Evolutionary conservation across 2,113 vertebrate species (phyloP).

Genomic region (Aegotheles bennettii): DNA sequence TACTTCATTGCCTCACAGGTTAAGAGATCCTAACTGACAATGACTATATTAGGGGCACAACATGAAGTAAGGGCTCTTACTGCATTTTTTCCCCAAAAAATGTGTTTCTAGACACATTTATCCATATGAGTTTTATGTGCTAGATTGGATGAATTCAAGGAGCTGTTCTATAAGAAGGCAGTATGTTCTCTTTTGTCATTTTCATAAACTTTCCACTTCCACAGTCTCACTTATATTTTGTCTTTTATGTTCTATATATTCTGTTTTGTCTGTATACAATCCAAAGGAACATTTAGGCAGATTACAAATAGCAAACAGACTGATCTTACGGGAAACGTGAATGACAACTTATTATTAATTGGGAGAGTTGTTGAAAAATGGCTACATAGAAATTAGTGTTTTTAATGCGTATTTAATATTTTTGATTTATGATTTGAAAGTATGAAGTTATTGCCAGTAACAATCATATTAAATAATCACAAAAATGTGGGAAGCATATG

Average conservation of each 20-base stretch:
- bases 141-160: neutral
- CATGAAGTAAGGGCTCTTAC: neutral
- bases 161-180: neutral
- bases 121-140: neutral
- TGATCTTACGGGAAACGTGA: neutral
- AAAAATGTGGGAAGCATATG: neutral
- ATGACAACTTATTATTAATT: neutral
- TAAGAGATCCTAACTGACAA: neutral
- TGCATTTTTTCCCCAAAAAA: neutral
- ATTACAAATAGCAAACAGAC: neutral
- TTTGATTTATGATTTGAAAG: neutral
- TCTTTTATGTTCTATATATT: neutral
- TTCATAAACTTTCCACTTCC: neutral
- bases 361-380: neutral
- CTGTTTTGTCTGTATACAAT: neutral
- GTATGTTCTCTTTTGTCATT: neutral
- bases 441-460: neutral
- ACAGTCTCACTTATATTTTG: neutral
- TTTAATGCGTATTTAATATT: neutral
- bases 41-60: neutral
- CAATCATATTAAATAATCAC: neutral
- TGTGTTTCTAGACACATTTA: neutral
- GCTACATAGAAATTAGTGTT: neutral
- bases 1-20: neutral
- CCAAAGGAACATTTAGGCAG: neutral